phyloP scores from a whole-genome alignment of 2,113 vertebrate genomes.

The Hemicordylus capensis region DNA sequence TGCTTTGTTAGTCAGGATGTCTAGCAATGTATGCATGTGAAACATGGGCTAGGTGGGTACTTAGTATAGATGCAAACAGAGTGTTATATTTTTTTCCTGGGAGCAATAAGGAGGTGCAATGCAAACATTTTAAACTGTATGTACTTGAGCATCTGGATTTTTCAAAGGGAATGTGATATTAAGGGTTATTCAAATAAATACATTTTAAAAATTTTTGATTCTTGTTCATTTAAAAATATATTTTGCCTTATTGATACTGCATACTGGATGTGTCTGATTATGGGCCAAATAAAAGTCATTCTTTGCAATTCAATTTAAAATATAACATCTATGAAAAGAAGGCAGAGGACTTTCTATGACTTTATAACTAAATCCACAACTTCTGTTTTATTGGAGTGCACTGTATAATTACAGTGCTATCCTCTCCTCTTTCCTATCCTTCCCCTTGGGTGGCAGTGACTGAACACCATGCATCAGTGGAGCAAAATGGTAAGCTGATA shows the following conservation, averaged over 20 bases:
- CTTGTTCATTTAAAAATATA: neutral
- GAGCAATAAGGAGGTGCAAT: neutral
- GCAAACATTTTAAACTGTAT: neutral
- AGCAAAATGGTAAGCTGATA: too few species aligned
- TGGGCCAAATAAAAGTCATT: too few species aligned
- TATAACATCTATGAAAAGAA: too few species aligned
- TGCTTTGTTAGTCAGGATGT: too few species aligned
- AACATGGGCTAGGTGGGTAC: neutral
- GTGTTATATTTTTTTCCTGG: neutral
- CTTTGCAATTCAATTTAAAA: too few species aligned
- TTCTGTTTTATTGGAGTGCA: too few species aligned
- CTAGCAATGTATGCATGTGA: rapidly evolving
- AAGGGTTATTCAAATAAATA: neutral
- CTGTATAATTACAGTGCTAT: too few species aligned
- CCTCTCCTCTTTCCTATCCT: too few species aligned
- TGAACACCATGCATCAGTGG: too few species aligned
- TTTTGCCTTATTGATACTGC: neutral
- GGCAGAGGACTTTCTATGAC: too few species aligned
- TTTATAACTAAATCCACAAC: too few species aligned
- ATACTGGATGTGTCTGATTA: rapidly evolving
- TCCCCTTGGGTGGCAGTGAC: too few species aligned
- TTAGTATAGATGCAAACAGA: neutral
- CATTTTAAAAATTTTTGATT: neutral
- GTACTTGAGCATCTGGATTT: neutral
- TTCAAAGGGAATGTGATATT: rapidly evolving